Evolutionary conservation across 2,888 invertebrate genomes (phyloP), one percentile per base, ranked within the genome.

Genomic region (Idaea straminata): DNA sequence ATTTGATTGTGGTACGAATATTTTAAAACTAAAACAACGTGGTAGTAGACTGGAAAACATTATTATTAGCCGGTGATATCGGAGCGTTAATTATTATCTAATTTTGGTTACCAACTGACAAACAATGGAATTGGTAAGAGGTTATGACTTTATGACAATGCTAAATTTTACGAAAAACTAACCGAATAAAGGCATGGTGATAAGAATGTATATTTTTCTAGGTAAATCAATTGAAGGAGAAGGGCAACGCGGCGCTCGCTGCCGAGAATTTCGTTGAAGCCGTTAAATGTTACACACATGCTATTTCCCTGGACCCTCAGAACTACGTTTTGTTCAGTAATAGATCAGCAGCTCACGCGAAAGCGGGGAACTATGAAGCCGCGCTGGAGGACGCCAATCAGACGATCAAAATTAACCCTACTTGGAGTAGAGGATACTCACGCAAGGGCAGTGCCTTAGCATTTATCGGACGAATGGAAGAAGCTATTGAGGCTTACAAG

Each of bases 291-390:
- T 98, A 98, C 82, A 94, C 97, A 3, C 95, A 96, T 78, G 98
- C 97, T 5, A 97, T 98, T 71, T 89, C 92, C 15, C 84, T 98
- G 68, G 98, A 98, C 83, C 92, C 93, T 0, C 94, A 93, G 57
- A 98, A 98, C 92, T 97, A 98, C 93, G 97, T 98, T 81, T 93
- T 98, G 35, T 98, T 94, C 81, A 98, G 98, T 77, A 98, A 98
- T 88, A 95, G 98, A 65, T 98, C 98, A 0, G 98, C 98, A 5
- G 98, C 98, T 5, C 96, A 96, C 81, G 96, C 97, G 1, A 98
- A 98, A 89, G 94, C 95, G 61, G 95, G 94, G 35, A 94, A 96
- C 71, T 98, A 95, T 80, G 84, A 89, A 2, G 94, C 95, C 69
- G 97, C 98, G 0, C 87, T 98, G 36, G 94, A 95, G 72, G 98